A percentile compares a stretch with the other conserved stretches of the same genome.
phyloP scores from a whole-genome alignment of 1,140 invertebrate species.

The Archivesica marissinica region DNA sequence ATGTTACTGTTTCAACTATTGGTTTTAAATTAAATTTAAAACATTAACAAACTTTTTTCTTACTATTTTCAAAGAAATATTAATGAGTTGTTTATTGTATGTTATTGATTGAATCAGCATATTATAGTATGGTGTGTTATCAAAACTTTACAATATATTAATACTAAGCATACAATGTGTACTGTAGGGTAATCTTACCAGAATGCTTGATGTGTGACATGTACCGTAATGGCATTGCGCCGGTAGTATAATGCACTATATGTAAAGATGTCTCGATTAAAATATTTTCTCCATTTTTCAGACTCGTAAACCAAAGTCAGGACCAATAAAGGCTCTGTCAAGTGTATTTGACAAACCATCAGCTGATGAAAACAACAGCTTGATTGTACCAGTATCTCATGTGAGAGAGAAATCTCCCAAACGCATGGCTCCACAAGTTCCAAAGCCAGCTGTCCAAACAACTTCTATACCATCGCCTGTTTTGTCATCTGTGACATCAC shows the following conservation, averaged over 20 bases:
- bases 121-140: no score
- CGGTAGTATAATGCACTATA: no score
- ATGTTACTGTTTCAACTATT: no score
- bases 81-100: no score
- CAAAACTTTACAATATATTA: no score
- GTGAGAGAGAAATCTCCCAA: slow-evolving; percentile 49
- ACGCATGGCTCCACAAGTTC: slow-evolving; percentile 44
- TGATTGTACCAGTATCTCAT: slow-evolving; percentile 31
- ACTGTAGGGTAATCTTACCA: not conserved
- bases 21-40: no score
- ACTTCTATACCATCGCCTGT: not conserved
- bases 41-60: no score
- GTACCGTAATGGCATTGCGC: no score
- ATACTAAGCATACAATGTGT: not conserved
- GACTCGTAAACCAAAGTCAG: slow-evolving; percentile 69
- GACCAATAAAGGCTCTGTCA: slow-evolving; percentile 77
- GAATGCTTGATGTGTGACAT: not conserved
- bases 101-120: no score
- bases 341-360: slow-evolving; percentile 59
- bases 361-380: not conserved
- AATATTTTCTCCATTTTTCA: slow-evolving; percentile 62
- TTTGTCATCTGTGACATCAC: not conserved
- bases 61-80: no score
- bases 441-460: not conserved
- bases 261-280: not conserved